Base-by-base conservation (phyloP, 2,113 vertebrate species). In the Xiphophorus couchianus region DNA sequence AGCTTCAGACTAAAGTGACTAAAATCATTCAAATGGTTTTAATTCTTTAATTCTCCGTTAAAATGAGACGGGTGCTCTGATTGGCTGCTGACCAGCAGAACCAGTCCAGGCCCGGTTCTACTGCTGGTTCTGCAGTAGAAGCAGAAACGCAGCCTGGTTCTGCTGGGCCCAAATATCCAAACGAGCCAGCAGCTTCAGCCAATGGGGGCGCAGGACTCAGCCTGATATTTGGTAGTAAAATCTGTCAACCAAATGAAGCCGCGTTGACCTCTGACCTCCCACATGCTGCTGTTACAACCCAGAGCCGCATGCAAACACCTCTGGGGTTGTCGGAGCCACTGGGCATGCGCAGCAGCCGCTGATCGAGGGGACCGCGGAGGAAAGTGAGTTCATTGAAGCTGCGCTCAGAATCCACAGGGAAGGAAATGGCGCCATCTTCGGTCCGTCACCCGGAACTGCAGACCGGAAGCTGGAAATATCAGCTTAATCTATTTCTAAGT, bases 181-280 rank as follows among this genome's bases (percentile, higher is more conserved):
- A 48, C 17, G 17, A 48, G 17, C 25, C 51, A n/a, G 22, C 25
- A 25, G 25, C 22, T 58, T 58, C 17, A 22, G 0, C 66, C 27
- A 69, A 48, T 69, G 39, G 15, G 3, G 51, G 15, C 44, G 12
- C 68, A 44, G 28, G 67, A 76, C 60, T 9, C 33, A 61, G 37
- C 73, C 25, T 0, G 48, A 76, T 58, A 84, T 90, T 86, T 86
- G 88, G 74, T 81, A 88, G 86, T 84, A 42, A 83, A 86, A 90
- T 19, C 60, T 35, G 10, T 2, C 14, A 61, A 83, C 61, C 75
- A 79, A 78, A 72, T 83, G 12, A 77, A 65, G 73, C 66, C 4
- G 64, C 35, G 28, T 30, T 48, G 70, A 79, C 88, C 80, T 85
- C 42, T 85, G 85, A 81, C 88, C 83, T 58, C 74, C 1, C n/a